A percentile compares a stretch with the other conserved stretches of the same genome.
Conservation (phyloP, 1,140 invertebrate genomes). For the Zaprionus taronus region DNA sequence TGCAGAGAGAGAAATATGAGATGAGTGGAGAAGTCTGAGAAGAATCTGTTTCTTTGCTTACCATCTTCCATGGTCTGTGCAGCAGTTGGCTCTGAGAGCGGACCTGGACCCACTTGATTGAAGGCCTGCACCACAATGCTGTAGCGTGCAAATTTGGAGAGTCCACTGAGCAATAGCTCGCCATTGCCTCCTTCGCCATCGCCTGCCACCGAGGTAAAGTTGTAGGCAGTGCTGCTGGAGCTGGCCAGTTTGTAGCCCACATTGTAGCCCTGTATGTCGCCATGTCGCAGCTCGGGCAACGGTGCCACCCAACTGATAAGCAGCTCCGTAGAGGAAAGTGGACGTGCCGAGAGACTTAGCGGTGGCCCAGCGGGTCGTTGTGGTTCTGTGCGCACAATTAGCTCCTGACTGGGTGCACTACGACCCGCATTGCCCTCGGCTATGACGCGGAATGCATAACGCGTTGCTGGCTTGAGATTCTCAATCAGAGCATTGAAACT, state of each 20-base stretch:
- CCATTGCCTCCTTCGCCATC: conserved; percentile 89
- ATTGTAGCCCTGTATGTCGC: conserved; percentile 90
- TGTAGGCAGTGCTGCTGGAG: conserved; percentile 85
- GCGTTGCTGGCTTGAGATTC: conserved; percentile 91
- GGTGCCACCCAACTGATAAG: conserved; percentile 92
- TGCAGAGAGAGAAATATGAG: conserved; percentile 64
- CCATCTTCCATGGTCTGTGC: conserved; percentile 93
- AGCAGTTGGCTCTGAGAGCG: conserved; percentile 89
- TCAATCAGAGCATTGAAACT: conserved; percentile 88
- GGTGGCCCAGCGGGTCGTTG: conserved; percentile 92
- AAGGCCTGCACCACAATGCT: conserved; percentile 93
- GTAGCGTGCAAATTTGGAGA: conserved; percentile 92
- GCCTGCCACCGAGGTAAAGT: conserved; percentile 89
- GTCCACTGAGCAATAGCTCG: conserved; percentile 87
- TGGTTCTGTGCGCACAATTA: conserved; percentile 90
- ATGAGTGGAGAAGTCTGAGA: conserved; percentile 3
- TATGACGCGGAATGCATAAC: conserved; percentile 90
- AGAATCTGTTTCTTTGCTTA: conserved; percentile 73
- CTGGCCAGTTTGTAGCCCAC: conserved; percentile 85
- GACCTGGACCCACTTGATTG: conserved; percentile 93
- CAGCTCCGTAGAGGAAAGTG: conserved; percentile 91
- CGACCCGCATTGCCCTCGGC: conserved; percentile 91
- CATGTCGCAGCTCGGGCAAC: conserved; percentile 88
- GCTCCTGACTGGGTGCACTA: conserved; percentile 89
- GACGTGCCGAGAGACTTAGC: conserved; percentile 88